Conservation (phyloP, 2,888 invertebrate genomes). For the Diplazon laetatorius region DNA sequence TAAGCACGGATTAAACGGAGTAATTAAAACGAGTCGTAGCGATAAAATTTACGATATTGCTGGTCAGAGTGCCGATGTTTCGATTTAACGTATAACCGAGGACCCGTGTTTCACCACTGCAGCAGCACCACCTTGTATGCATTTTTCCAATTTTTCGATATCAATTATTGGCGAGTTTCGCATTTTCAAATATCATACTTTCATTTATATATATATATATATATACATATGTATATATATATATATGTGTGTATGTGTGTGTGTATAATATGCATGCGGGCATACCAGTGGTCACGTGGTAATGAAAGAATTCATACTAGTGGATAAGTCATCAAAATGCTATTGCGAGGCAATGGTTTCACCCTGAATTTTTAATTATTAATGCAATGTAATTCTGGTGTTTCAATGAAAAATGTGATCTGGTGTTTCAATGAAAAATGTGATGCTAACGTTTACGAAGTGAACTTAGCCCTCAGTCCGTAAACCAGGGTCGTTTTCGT, state of each 20-base stretch:
- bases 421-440: no score
- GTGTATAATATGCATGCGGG: no score
- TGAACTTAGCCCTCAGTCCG: no score
- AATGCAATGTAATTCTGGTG: conserved; percentile 5
- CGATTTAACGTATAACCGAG: conserved; percentile 35
- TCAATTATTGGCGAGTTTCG: conserved; percentile 44
- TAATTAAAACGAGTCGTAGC: conserved; percentile 65
- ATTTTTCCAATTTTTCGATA: conserved; percentile 53
- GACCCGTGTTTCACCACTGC: background rate
- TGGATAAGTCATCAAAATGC: conserved; percentile 8
- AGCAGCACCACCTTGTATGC: conserved; percentile 8
- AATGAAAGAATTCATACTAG: no score
- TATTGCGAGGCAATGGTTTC: background rate
- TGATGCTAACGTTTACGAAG: no score
- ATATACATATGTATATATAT: no score
- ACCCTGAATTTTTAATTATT: conserved; percentile 31
- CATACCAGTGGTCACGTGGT: no score
- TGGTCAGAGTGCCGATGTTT: conserved; percentile 35
- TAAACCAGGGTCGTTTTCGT: no score
- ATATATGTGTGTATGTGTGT: no score
- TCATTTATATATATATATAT: background rate
- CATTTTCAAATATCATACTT: conserved; percentile 13
- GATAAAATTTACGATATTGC: conserved; percentile 64
- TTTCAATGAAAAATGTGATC: background rate
- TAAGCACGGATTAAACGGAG: conserved; percentile 66